Base-by-base conservation (phyloP, 2,888 invertebrate genomes). In the Apamea epomidion region DNA sequence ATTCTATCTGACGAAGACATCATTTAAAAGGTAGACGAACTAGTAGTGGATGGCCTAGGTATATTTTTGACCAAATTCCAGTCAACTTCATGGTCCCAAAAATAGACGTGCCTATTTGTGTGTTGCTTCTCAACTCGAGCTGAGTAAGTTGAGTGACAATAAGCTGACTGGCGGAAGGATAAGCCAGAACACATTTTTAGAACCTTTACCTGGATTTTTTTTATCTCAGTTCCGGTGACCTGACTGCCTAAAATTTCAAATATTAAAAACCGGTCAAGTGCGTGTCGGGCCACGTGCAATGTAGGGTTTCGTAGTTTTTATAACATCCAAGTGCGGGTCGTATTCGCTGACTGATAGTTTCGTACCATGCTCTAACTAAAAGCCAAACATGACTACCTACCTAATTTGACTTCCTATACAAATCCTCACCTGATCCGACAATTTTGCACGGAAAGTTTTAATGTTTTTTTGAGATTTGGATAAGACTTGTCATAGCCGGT, bases 121-220 rank as follows among this genome's bases (percentile, higher is more conserved):
- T 54, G 29, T 29, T 62, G 12, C 70, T 65, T 21, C 18, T 21
- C n/a, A 58, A 25, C n/a, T 32, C n/a, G 14, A 62, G 32, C 25
- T 42, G 71, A 81, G 65, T 82, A 16, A 62, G 51, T 37, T 51
- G 71, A 81, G 67, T 80, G 80, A 86, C 65, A 83, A 74, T 86
- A 85, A 83, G 76, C 76, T 65, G 83, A 72, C 72, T 76, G 76
- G 51, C 7, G 45, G 45, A 21, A 48, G 8, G 42, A 64, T 71
- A 68, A 82, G 82, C 37, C 54, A 29, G 1, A 25, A 54, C 21
- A 65, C 21, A 74, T 58, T 74, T 67, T 71, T 32, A 82, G 45
- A 51, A 72, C 2, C 0, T n/a, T 58, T 18, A 65, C 18, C 37
- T 80, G 64, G 29, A 42, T 45, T 60, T 4, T 60, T 70, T 54